Percentiles rank a stretch among this genome's conserved stretches.
Conservation (phyloP, 2,113 vertebrate species). For the Brachionichthys hirsutus region DNA sequence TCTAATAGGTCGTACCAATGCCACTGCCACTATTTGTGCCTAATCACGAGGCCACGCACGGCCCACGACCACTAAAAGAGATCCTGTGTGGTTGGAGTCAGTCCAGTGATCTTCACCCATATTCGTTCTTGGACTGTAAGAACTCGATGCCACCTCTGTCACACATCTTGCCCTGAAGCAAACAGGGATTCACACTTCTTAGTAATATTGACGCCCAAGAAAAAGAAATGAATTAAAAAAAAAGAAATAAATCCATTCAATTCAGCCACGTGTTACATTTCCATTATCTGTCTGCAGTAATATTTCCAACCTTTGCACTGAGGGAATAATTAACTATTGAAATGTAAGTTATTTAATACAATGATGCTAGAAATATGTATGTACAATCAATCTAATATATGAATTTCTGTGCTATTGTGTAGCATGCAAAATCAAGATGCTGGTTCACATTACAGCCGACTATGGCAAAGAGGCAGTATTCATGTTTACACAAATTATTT, state of each 20-base stretch:
- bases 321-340: conserved; percentile 38
- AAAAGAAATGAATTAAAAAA: conserved; percentile 47
- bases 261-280: conserved; percentile 85
- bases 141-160: conserved; percentile 99
- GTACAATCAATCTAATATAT: conserved; percentile 52
- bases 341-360: conserved; percentile 49
- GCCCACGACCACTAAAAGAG: conserved; percentile 92
- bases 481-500: conserved; percentile 60
- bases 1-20: conserved; percentile 85
- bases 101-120: conserved; percentile 99
- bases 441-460: conserved; percentile 69
- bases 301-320: conserved; percentile 63
- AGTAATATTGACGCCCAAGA: conserved; percentile 98
- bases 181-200: conserved; percentile 99
- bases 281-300: conserved; percentile 74
- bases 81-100: conserved; percentile 98
- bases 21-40: conserved; percentile 92
- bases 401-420: conserved; percentile 63
- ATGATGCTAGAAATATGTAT: conserved; percentile 37
- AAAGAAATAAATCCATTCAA: conserved; percentile 81
- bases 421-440: conserved; percentile 79
- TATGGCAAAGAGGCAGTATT: conserved; percentile 80
- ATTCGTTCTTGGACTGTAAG: conserved; percentile 99
- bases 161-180: conserved; percentile 99
- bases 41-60: conserved; percentile 92